Conservation (phyloP, 2,888 invertebrate genomes). For the Polia nebulosa region DNA sequence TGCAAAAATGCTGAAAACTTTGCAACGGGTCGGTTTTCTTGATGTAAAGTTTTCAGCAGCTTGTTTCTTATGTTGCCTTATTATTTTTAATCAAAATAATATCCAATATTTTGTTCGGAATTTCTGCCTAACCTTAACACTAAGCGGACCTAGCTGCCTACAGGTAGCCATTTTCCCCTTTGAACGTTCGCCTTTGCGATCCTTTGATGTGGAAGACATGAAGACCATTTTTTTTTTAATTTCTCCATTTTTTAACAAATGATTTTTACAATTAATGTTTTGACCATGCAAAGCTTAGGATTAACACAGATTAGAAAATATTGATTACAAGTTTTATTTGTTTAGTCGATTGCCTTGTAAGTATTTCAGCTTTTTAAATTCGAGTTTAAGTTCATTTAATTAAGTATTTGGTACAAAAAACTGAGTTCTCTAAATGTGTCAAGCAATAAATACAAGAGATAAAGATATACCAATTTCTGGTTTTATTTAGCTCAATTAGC, state of each 20-base stretch:
- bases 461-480: neutral
- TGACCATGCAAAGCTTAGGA: neutral
- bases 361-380: too few species aligned
- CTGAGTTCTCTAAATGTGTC: too few species aligned
- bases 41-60: too few species aligned
- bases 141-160: neutral
- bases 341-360: neutral
- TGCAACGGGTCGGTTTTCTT: neutral
- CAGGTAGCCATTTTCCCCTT: neutral
- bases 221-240: neutral
- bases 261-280: neutral
- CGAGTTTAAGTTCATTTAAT: neutral
- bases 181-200: neutral
- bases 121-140: neutral
- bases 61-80: neutral
- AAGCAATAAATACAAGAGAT: neutral
- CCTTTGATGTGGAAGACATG: neutral
- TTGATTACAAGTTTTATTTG: neutral
- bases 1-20: neutral
- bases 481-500: neutral
- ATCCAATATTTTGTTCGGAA: neutral
- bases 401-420: conserved; percentile 1
- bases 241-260: neutral
- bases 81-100: neutral
- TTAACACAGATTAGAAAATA: too few species aligned